Evolutionary conservation across 2,888 invertebrate genomes (phyloP).

Genomic region (Diarsia dahlii): DNA sequence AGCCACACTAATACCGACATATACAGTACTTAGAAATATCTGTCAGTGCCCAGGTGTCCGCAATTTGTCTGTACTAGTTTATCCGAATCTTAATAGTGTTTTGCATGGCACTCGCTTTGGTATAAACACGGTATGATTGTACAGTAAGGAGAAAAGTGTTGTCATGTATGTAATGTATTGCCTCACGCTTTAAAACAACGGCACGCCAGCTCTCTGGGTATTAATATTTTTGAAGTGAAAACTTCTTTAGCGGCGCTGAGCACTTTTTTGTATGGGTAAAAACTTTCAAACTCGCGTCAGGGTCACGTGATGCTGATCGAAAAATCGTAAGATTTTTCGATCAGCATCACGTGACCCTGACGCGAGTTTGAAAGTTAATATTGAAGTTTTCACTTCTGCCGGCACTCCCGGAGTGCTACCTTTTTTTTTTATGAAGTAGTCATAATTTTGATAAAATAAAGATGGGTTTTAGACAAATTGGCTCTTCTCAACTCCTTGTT

Average conservation of each 20-base stretch:
- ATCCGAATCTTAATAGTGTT: slow-evolving; percentile 3
- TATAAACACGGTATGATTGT: slow-evolving; percentile 8
- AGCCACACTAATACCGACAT: neutral
- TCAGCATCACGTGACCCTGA: too few relatives aligned
- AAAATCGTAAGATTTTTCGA: too few relatives aligned
- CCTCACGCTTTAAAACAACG: slow-evolving; percentile 37
- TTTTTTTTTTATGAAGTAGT: neutral
- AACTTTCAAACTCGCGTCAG: too few relatives aligned
- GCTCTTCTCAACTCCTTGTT: slow-evolving; percentile 55
- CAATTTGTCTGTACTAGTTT: neutral
- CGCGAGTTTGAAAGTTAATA: too few relatives aligned
- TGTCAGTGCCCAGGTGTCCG: neutral
- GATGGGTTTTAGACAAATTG: neutral
- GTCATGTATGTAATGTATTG: slow-evolving; percentile 18
- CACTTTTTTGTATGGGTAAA: too few relatives aligned
- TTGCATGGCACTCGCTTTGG: slow-evolving; percentile 29
- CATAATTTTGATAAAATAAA: neutral
- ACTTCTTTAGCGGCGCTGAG: too few relatives aligned
- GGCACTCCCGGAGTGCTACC: too few relatives aligned
- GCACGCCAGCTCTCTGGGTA: slow-evolving; percentile 1
- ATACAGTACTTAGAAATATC: neutral
- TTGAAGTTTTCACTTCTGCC: too few relatives aligned
- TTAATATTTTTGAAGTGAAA: too few relatives aligned
- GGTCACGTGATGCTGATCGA: too few relatives aligned
- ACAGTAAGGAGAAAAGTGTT: slow-evolving; percentile 14